These are phyloP conservation scores for Lottia scabra DNA, from an alignment of 2,888 invertebrate genomes.

Conservation along the genomic window DNA sequence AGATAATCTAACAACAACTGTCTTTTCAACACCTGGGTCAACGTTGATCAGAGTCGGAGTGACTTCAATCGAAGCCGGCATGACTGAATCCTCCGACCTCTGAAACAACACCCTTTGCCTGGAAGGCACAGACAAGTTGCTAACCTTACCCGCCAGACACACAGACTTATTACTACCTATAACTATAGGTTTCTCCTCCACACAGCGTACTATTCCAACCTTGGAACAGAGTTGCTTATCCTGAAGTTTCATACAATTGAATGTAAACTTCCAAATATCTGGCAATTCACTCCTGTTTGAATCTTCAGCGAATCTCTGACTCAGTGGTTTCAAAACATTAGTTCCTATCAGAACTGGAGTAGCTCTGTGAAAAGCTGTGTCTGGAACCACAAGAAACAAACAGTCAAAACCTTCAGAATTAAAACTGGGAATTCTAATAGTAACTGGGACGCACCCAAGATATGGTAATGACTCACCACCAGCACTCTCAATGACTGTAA, in stretches of 20 bases:
- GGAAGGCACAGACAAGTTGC: neutral
- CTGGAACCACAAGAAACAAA: neutral
- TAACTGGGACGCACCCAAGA: neutral
- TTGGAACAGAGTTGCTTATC: neutral
- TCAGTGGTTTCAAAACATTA: neutral
- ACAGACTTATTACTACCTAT: neutral
- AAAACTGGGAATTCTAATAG: neutral
- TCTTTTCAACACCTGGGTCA: neutral
- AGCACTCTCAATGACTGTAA: neutral
- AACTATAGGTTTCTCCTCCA: neutral
- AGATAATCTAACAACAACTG: neutral
- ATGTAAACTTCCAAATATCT: neutral
- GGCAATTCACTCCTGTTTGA: neutral
- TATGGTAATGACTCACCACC: neutral
- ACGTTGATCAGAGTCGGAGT: neutral
- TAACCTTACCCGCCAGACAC: neutral
- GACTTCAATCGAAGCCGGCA: neutral
- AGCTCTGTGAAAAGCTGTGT: neutral
- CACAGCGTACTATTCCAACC: neutral
- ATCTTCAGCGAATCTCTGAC: neutral
- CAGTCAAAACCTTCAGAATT: neutral
- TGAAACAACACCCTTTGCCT: neutral
- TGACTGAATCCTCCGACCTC: neutral
- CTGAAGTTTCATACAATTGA: neutral
- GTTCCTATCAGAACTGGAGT: neutral